Base-by-base conservation (phyloP, 2,797 vertebrate species). In the Oceanodroma leucorhoa region DNA sequence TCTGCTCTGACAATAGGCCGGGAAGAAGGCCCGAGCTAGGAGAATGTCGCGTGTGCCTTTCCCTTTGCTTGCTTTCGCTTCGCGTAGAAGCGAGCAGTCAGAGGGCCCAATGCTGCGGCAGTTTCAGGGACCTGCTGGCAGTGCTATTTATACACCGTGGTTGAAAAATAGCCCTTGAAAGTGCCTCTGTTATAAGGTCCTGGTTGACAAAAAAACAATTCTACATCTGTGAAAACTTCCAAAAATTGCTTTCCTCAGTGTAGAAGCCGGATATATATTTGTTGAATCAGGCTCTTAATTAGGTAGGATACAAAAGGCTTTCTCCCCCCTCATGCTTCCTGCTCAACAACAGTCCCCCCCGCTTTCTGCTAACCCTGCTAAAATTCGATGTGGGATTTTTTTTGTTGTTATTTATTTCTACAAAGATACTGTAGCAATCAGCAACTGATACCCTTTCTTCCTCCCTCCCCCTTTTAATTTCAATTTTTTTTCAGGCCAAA, bases 251-350 rank as follows among this genome's bases (percentile, higher is more conserved):
- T 94, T 94, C 90, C 89, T 92, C 86, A 7, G 48, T 38, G 75
- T 11, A 48, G 92, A 81, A 94, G 73, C 94, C 93, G 58, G 96
- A 97, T 96, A 65, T 82, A 29, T 92, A 96, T 90, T 92, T 96
- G 91, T 95, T 95, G 92, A 93, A 96, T 83, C 91, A 79, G 94
- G 84, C 51, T 53, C 95, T 91, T 94, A 92, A 96, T 95, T 75
- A 88, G 83, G 79, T 89, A 83, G 90, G 73, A 85, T 72, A 77
- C 93, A 89, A 93, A 96, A 57, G 83, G 84, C 73, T 86, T 95
- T 90, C 62, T 90, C 51, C 69, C 80, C n/a, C 58, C 6, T 2
- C 0, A 30, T 43, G 29, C 62, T 94, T 96, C 93, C 94, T 90
- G 93, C 72, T 66, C 81, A 71, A n/a, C 48, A 61, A 9, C 61